Conservation (phyloP, 2,888 invertebrate species). For the Aphrophora alni region DNA sequence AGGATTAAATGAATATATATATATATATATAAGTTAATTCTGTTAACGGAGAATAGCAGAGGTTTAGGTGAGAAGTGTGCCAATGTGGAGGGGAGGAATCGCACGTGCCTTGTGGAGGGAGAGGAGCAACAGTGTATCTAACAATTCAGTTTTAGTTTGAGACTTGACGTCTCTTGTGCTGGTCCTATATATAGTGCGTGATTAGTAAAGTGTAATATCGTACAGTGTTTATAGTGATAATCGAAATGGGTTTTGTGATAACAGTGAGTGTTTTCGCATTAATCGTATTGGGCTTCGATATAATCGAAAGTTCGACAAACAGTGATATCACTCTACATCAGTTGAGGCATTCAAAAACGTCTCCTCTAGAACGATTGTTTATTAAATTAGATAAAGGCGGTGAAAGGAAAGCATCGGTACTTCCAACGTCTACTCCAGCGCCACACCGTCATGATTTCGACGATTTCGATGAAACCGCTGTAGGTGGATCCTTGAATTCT, state of each 20-base stretch:
- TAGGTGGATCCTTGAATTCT: background rate
- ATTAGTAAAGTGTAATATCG: too few relatives aligned
- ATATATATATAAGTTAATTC: too few relatives aligned
- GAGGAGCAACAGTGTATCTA: background rate
- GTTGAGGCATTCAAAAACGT: background rate
- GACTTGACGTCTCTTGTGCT: background rate
- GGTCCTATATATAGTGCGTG: too few relatives aligned
- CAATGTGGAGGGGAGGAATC: background rate
- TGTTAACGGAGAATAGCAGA: too few relatives aligned
- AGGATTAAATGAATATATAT: too few relatives aligned
- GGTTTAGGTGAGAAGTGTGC: background rate
- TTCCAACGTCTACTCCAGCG: background rate
- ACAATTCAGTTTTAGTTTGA: background rate
- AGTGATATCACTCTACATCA: background rate
- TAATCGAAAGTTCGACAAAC: background rate
- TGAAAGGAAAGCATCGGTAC: background rate
- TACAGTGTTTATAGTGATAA: background rate
- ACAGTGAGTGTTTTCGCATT: background rate
- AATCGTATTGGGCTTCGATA: background rate
- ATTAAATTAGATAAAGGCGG: background rate
- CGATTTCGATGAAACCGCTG: background rate
- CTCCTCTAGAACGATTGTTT: background rate
- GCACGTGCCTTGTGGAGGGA: background rate
- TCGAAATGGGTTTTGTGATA: background rate
- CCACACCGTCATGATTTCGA: background rate